phyloP scores from a whole-genome alignment of 2,888 invertebrate species.

The Falcaria lacertinaria region DNA sequence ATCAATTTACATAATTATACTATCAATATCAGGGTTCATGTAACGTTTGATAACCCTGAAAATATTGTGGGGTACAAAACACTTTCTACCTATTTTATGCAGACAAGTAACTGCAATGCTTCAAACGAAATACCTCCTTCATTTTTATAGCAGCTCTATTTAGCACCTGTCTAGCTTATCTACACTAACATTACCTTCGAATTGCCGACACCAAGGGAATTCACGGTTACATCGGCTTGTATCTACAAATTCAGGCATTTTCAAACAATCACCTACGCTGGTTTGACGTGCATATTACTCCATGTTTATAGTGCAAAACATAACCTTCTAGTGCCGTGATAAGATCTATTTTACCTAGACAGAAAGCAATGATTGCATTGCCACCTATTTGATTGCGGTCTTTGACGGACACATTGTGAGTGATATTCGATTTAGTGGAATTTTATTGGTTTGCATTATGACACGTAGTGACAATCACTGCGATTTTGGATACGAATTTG shows the following conservation, averaged over 20 bases:
- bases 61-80: no score
- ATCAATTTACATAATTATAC: no score
- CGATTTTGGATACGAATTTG: constrained; percentile 19
- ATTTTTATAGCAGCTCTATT: constrained; percentile 3
- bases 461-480: constrained; percentile 11
- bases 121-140: constrained; percentile 22
- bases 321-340: constrained; percentile 13
- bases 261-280: constrained; percentile 48
- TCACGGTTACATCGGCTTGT: constrained; percentile 19
- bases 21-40: no score
- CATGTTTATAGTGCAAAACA: constrained; percentile 1
- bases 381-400: constrained; percentile 18
- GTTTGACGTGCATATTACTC: constrained; percentile 52
- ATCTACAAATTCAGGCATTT: constrained; percentile 52
- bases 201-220: constrained; percentile 27
- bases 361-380: constrained; percentile 4
- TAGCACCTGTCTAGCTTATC: constrained; percentile 15
- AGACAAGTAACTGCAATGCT: not conserved
- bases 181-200: constrained; percentile 26
- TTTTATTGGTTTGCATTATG: constrained; percentile 26
- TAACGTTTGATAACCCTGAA: no score
- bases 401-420: constrained; percentile 27
- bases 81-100: no score
- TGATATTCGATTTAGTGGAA: constrained; percentile 28
- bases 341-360: constrained; percentile 11